Evolutionary conservation across 2,797 vertebrate species (phyloP), one percentile per base, ranked within the genome.

Genomic region (Sternotherus odoratus): DNA sequence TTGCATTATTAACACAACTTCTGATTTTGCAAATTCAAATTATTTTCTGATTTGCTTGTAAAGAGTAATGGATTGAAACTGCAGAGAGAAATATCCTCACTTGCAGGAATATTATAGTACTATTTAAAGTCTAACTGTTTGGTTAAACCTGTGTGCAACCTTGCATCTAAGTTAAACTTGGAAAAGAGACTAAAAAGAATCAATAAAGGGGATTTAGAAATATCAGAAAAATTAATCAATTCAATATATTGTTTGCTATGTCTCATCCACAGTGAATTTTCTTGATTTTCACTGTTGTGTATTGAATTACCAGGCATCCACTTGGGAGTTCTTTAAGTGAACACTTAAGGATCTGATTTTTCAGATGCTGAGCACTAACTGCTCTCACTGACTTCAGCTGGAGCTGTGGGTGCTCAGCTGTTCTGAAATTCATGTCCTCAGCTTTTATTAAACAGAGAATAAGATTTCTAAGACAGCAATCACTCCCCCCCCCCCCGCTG

Each of bases 321-420:
- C 92, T 77, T 88, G 26, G 26, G 19, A 85, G 36, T 79, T 89
- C 43, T 43, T 92, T 92, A 91, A 88, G 86, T 77, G 23, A 75
- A 43, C 48, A 75, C 93, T 63, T 91, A 85, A 78, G 83, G 88
- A 39, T 83, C 89, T 83, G 8, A 36, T 93, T 85, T 94, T 95
- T 80, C 78, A 86, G 66, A 93, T 6, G 16, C 23, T 80, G 72
- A 92, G 16, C 15, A 83, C 24, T 89, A 69, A 19, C 50, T 60
- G 50, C 43, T 60, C n/a, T 23, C 33, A 66, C 74, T 0, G 6
- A 66, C 57, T 54, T 60, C 72, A 85, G 57, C 77, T 51, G 23
- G 87, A 91, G 86, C 89, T 84, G 82, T 10, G 82, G 57, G 36
- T 93, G 7, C 77, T 81, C 77, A 83, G 15, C 7, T 57, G 28